These are phyloP conservation scores for Notoglanidium macrostoma DNA, from an alignment of 2,797 vertebrate species.

Conservation along the genomic window DNA sequence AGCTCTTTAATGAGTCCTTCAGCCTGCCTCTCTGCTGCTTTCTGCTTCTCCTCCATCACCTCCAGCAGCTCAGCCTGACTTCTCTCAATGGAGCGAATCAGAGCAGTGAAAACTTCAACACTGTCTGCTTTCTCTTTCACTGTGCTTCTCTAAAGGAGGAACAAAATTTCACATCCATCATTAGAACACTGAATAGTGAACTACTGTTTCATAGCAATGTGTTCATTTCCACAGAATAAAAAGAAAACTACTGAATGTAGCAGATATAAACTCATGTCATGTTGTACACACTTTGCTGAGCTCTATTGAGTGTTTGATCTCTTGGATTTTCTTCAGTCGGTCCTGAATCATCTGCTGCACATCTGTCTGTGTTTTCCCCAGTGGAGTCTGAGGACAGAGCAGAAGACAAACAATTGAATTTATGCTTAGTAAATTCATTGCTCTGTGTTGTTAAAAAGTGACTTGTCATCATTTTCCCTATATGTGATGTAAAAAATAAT, in stretches of 20 bases:
- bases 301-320: not conserved
- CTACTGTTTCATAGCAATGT: not conserved
- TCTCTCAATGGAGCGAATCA: constrained; percentile 22
- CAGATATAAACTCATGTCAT: no score
- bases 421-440: no score
- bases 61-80: constrained; percentile 25
- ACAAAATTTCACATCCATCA: no score
- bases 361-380: constrained; percentile 2
- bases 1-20: constrained; percentile 2
- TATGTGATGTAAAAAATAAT: no score
- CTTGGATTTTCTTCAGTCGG: not conserved
- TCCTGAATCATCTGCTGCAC: constrained; percentile 4
- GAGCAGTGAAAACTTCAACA: constrained; percentile 23
- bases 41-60: not conserved
- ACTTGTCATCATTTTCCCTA: no score
- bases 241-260: not conserved
- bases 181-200: no score
- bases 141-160: not conserved
- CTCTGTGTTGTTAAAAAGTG: no score
- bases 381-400: not conserved
- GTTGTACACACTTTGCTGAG: not conserved
- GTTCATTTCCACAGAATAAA: not conserved
- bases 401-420: not conserved
- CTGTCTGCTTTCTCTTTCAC: constrained; percentile 3
- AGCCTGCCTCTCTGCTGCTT: not conserved